Percentiles rank a stretch among this genome's conserved stretches.
Conservation (phyloP, 2,888 invertebrate genomes). For the Digitonthophagus gazella region DNA sequence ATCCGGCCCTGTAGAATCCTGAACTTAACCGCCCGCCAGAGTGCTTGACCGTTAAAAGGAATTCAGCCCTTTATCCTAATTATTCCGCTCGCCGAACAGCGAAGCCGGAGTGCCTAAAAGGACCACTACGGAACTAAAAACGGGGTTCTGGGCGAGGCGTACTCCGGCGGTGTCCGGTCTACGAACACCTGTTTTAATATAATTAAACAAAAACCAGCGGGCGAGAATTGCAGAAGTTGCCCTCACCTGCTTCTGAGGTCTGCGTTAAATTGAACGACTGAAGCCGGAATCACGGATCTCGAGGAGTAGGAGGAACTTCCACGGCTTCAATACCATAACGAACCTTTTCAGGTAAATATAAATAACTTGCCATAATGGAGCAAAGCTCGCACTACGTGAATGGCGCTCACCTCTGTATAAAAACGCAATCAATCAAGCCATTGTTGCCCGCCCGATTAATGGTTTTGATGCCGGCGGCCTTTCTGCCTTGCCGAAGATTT, state of each 20-base stretch:
- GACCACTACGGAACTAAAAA: not conserved
- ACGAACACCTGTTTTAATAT: not conserved
- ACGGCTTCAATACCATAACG: not conserved
- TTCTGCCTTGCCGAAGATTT: not conserved
- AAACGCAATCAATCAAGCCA: not conserved
- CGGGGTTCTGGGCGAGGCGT: no score
- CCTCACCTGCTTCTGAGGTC: no score
- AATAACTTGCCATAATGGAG: not conserved
- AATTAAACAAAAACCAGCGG: not conserved
- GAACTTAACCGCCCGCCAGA: not conserved
- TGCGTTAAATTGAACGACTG: not conserved
- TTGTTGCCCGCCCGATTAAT: not conserved
- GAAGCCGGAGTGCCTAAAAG: not conserved
- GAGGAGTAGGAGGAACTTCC: not conserved
- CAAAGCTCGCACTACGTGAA: not conserved
- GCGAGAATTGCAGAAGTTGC: not conserved
- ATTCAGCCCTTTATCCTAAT: not conserved
- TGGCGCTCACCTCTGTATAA: not conserved
- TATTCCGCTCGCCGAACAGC: not conserved
- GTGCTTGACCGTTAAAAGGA: not conserved
- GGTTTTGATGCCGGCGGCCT: not conserved
- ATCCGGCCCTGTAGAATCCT: not conserved
- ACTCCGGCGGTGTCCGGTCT: not conserved
- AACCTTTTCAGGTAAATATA: not conserved
- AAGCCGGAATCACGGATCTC: not conserved